Evolutionary conservation across 2,888 invertebrate species (phyloP).

Genomic region (Alentia gelatinosa): DNA sequence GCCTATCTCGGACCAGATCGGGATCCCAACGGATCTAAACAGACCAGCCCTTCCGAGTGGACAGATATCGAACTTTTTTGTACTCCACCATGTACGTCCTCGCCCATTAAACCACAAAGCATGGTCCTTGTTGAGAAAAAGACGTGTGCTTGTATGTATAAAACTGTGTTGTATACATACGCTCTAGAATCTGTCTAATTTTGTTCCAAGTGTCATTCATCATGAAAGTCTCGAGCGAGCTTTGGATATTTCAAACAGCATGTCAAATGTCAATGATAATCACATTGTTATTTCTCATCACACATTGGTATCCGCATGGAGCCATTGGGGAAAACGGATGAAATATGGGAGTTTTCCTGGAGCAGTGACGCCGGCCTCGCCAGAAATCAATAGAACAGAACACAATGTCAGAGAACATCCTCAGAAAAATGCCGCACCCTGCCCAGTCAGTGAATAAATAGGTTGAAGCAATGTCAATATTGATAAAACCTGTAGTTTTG

Average conservation of each 20-base stretch:
- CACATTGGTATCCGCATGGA: neutral
- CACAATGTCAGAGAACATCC: neutral
- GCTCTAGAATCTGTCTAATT: neutral
- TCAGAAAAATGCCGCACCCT: too few relatives aligned
- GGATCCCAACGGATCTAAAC: neutral
- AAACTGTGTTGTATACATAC: neutral
- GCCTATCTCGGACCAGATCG: neutral
- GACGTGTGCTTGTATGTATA: neutral
- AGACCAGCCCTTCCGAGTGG: neutral
- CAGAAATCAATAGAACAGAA: neutral
- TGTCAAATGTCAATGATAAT: conserved; percentile 3
- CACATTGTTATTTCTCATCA: conserved; percentile 5
- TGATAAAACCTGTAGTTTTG: too few relatives aligned
- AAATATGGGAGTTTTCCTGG: neutral
- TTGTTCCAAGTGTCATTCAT: neutral
- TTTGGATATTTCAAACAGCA: neutral
- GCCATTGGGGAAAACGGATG: neutral
- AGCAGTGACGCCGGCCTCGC: neutral
- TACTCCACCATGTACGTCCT: neutral
- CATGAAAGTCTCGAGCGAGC: neutral
- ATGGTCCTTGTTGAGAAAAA: too few relatives aligned
- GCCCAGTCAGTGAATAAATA: too few relatives aligned
- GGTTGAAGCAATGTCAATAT: too few relatives aligned
- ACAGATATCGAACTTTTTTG: neutral
- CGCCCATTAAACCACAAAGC: too few relatives aligned